A percentile compares a stretch with the other conserved stretches of the same genome.
Evolutionary conservation across 2,888 invertebrate species (phyloP).

Genomic region (Lepidochrysops patricia): DNA sequence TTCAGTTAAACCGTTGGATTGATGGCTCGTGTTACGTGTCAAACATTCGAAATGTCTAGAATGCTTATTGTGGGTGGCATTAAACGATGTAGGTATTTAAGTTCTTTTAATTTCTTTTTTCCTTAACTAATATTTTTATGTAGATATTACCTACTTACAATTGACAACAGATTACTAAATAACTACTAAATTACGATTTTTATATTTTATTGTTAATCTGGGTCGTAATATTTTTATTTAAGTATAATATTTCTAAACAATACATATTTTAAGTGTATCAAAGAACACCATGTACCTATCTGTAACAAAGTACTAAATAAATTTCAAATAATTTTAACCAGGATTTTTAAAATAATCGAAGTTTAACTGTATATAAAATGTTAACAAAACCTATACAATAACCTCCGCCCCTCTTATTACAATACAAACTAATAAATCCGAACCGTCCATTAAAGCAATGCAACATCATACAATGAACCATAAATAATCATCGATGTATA

Average conservation of each 20-base stretch:
- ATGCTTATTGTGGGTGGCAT: constrained; percentile 43
- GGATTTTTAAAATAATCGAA: background rate
- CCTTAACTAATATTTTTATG: too few relatives aligned
- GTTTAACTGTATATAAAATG: background rate
- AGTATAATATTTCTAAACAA: too few relatives aligned
- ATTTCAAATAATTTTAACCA: background rate
- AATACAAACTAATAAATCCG: constrained; percentile 10
- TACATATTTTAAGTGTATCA: too few relatives aligned
- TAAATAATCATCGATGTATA: constrained; percentile 10
- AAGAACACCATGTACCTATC: too few relatives aligned
- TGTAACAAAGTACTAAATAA: too few relatives aligned
- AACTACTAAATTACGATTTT: too few relatives aligned
- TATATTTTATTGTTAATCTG: too few relatives aligned
- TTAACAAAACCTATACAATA: too few relatives aligned
- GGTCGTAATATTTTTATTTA: too few relatives aligned
- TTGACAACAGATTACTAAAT: too few relatives aligned
- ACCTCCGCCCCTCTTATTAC: constrained; percentile 16
- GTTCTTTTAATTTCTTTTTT: background rate
- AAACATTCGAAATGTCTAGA: constrained; percentile 32
- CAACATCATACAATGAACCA: constrained; percentile 1
- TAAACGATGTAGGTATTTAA: background rate
- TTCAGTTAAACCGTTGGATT: constrained; percentile 58
- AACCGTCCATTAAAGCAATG: background rate
- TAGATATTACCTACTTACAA: too few relatives aligned
- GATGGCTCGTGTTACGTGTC: constrained; percentile 58